Base-by-base conservation (phyloP, 1,140 invertebrate genomes). In the Drosophila saltans region DNA sequence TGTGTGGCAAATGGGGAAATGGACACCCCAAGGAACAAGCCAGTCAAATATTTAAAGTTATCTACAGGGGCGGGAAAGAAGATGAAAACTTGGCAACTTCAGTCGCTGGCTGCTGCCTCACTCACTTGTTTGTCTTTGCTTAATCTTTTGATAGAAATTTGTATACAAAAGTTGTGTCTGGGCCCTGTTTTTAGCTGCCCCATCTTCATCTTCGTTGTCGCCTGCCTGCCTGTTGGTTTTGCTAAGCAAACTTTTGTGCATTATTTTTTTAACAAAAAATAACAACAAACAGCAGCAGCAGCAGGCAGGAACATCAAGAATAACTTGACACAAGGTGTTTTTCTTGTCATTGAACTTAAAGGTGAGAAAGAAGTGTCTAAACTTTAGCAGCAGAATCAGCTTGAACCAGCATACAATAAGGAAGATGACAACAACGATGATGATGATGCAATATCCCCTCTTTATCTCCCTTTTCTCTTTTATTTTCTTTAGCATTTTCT, bases 111-210 rank as follows among this genome's bases (percentile, higher is more conserved):
- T 65, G 64, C 65, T 75, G 76, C 59, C 82, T 75, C 78, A 9
- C 45, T 77, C 80, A 77, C 76, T 86, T 86, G 76, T 86, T 86
- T 86, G 83, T 86, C 83, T 86, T 86, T 88, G 80, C 83, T 88
- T 88, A 88, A 88, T 88, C 83, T 88, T 88, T 89, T 89, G 84
- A 89, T 88, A 88, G 84, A 88, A 89, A 88, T 88, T 88, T 89
- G 83, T 88, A 88, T 89, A 73, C 69, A 79, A 89, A 88, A 89
- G 69, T 88, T 88, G 80, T 73, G 24, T 52, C 45, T 9, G 45
- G 45, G 16, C 24, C 21, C 74, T 59, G 65, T 52, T 45, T 3
- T 28, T 72, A 10, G 41, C 41, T 48, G 33, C 24, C 43, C 39
- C n/a, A 26, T 67, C 24, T 55, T 36, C n/a, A 26, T 67, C 66